Base-by-base conservation (phyloP, 2,797 vertebrate genomes). In the Pangasius djambal region DNA sequence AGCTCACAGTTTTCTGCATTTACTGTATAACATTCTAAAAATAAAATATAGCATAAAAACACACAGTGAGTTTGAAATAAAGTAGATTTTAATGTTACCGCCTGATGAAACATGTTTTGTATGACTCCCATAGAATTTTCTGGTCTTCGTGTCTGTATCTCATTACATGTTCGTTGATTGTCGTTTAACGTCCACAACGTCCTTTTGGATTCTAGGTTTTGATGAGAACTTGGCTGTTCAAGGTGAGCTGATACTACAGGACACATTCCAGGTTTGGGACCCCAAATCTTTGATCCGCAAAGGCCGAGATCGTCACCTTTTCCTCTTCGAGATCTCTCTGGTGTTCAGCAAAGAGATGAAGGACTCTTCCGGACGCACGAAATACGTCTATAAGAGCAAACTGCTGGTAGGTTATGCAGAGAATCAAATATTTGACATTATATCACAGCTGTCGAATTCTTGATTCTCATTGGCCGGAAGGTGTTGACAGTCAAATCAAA, bases 281-380 rank as follows among this genome's bases (percentile, higher is more conserved):
- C 98, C 98, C 2, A 99, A 99, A 90, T 99, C 98, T 55, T 96
- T 99, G 92, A 99, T 99, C 95, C 96, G 98, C 85, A 99, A 99
- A 92, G 98, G 98, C 70, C 96, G 98, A 87, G 98, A 99, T 91
- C 96, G 98, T 63, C 98, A 99, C 95, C 97, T 99, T 91, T 99
- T 99, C 95, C 97, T 99, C 93, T 99, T 99, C 87, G 98, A 99
- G 95, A 97, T 99, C 94, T 99, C 98, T 85, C 97, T 99, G 93
- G 97, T 99, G 93, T 99, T 99, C 94, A 99, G 98, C 94, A 99
- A 99, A 92, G 98, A 99, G 94, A 99, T 99, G 93, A 99, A 99
- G 94, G 98, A 99, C 94, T 99, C 98, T 31, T 97, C 98, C 2
- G 98, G 98, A 94, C 97, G 98, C 91, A 98, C 97, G 52, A 99